Evolutionary conservation across 2,888 invertebrate species (phyloP).

Genomic region (Chesias legatella): DNA sequence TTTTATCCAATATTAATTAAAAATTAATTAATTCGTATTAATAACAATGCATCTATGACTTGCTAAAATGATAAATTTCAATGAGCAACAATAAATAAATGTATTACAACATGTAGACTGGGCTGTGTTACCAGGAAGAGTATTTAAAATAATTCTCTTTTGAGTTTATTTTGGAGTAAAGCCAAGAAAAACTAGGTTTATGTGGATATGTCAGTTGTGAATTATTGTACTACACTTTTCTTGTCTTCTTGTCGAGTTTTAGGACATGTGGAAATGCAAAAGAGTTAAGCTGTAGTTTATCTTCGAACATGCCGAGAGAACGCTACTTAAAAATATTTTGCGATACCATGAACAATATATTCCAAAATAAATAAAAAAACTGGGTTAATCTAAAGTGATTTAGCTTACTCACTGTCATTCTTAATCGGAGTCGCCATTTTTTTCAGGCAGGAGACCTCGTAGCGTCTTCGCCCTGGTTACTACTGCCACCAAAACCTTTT

Average conservation of each 20-base stretch:
- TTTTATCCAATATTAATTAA: too few relatives aligned
- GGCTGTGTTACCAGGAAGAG: conserved; percentile 28
- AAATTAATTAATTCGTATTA: background rate
- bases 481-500: too few relatives aligned
- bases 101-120: conserved; percentile 25
- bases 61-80: conserved; percentile 19
- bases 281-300: too few relatives aligned
- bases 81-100: conserved; percentile 27
- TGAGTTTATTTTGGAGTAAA: conserved; percentile 38
- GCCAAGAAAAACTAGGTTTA: conserved; percentile 41
- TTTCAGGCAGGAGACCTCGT: too few relatives aligned
- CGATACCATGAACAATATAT: too few relatives aligned
- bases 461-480: too few relatives aligned
- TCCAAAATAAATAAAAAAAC: too few relatives aligned
- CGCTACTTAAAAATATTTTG: too few relatives aligned
- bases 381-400: too few relatives aligned
- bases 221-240: conserved; percentile 4
- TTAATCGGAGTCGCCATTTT: too few relatives aligned
- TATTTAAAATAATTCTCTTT: conserved; percentile 38
- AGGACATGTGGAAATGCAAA: conserved; percentile 1
- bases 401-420: too few relatives aligned
- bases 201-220: conserved; percentile 23
- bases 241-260: background rate
- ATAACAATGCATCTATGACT: conserved; percentile 10
- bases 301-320: too few relatives aligned